phyloP scores from a whole-genome alignment of 2,888 invertebrate species.

The Apotomis capreana region DNA sequence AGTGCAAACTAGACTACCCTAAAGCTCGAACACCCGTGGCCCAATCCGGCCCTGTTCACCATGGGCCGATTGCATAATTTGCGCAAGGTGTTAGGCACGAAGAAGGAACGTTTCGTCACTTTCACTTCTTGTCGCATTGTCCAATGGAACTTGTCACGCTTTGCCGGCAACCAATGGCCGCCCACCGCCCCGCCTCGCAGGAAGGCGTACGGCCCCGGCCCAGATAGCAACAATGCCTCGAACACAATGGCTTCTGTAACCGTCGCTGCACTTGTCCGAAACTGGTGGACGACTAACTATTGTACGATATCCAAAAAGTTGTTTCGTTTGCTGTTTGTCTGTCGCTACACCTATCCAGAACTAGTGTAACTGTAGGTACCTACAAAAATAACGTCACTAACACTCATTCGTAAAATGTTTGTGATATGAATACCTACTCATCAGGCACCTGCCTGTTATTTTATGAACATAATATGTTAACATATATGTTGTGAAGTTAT shows the following conservation, averaged over 20 bases:
- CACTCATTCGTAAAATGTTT: no score
- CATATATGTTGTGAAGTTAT: no score
- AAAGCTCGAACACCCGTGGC: not conserved
- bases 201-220: constrained; percentile 72
- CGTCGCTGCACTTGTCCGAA: constrained; percentile 35
- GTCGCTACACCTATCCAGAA: no score
- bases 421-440: no score
- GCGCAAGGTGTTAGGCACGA: constrained; percentile 66
- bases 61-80: constrained; percentile 58
- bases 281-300: not conserved
- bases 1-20: not conserved
- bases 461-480: no score
- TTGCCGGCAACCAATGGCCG: constrained; percentile 77
- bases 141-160: constrained; percentile 81
- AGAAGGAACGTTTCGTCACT: constrained; percentile 72
- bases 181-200: constrained; percentile 75
- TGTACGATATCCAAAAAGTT: not conserved
- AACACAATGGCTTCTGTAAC: constrained; percentile 41
- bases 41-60: constrained; percentile 46
- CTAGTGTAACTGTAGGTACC: no score
- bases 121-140: constrained; percentile 75
- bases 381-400: no score
- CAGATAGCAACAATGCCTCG: constrained; percentile 60
- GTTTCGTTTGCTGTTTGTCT: no score
- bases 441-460: no score